Evolutionary conservation across 1,140 invertebrate genomes (phyloP), one percentile per base, ranked within the genome.

Genomic region (Drosophila ogumai): DNA sequence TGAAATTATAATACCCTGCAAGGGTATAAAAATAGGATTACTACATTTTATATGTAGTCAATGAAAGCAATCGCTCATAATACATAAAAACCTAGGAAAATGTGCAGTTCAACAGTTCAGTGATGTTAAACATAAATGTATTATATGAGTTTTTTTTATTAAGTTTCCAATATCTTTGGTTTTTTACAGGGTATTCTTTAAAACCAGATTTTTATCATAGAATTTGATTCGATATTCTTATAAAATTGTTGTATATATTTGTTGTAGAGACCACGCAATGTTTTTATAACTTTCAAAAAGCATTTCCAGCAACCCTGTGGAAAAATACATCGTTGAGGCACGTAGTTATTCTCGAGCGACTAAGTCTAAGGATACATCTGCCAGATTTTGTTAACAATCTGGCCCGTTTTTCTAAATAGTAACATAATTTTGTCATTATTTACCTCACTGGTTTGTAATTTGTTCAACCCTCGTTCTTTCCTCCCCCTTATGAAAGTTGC

Each of bases 391-490:
- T 78, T 75, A 80, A 67, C 85, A 88, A 90, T 90, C 85, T 88
- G 85, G 47, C 68, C 7, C 7, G 68, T 81, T 81, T 90, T 88
- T 66, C 74, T 84, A 81, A 88, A 88, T 85, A 90, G 78, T 80
- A 88, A 85, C 81, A 85, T 85, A 90, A 88, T 90, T 90, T 90
- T 85, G 81, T 88, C 85, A 88, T 88, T 90, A 88, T 79, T 90
- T 88, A 90, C 84, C 80, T 88, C 84, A 78, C 85, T 88, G 84
- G 77, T 84, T 88, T 78, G 84, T 82, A 87, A 87, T 82, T 84
- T 60, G 75, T 86, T 87, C 84, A 90, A 90, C 84, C 84, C 84
- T 84, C 85, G 38, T 32, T 36, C 55, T 9, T 13, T 19, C 7
- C 19, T 54, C 34, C 59, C 69, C 65, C 55, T 50, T 41, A 34